A percentile compares a stretch with the other conserved stretches of the same genome.
Evolutionary conservation across 92 coral and sea anemone genomes (phyloP).

Genomic region (Actinostola sp.): DNA sequence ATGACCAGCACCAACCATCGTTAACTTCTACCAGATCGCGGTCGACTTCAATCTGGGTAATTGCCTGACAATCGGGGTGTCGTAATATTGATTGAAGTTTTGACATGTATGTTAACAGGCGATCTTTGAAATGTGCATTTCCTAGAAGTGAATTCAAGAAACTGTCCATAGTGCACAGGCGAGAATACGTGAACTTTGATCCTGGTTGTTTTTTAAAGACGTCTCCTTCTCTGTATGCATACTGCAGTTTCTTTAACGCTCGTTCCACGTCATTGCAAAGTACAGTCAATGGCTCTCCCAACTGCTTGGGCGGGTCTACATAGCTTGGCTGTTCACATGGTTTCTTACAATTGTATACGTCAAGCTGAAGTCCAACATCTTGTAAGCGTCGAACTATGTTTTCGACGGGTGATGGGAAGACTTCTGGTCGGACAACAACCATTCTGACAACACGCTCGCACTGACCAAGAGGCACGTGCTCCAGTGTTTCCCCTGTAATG

Average conservation of each 20-base stretch:
- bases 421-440: no score
- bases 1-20: no score
- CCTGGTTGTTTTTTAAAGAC: background rate
- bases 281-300: background rate
- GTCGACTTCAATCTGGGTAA: no score
- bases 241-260: background rate
- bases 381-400: background rate
- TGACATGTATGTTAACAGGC: background rate
- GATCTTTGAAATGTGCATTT: background rate
- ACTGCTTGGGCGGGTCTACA: background rate
- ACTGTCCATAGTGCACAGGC: constrained; percentile 3
- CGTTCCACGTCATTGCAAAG: constrained; percentile 4
- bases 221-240: constrained; percentile 11
- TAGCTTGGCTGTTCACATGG: background rate
- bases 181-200: background rate
- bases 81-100: no score
- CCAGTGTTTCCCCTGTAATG: no score
- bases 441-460: no score
- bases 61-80: no score
- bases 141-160: background rate
- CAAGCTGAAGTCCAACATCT: constrained; percentile 2
- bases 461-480: no score
- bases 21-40: no score
- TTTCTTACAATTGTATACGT: background rate
- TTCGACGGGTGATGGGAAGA: no score